A percentile compares a stretch with the other conserved stretches of the same genome.
Conservation (phyloP, 2,113 vertebrate species). For the Entosphenus tridentatus region DNA sequence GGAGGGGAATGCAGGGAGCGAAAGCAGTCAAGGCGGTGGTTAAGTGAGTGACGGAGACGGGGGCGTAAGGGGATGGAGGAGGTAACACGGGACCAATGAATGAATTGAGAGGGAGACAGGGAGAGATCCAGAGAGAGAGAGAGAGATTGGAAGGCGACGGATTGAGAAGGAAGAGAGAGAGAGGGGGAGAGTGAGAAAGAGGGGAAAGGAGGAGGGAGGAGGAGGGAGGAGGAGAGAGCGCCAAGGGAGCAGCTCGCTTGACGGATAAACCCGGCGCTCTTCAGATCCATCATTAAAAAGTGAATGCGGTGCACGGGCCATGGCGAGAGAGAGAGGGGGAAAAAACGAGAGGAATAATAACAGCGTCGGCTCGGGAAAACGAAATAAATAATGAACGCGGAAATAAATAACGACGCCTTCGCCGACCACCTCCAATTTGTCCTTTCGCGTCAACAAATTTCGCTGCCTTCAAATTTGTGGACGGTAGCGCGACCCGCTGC, state of each 20-base stretch:
- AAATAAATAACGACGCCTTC: too few relatives aligned
- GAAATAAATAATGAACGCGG: too few relatives aligned
- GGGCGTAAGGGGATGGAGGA: neutral
- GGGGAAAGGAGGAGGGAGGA: constrained; percentile 10
- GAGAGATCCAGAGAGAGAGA: constrained; percentile 4
- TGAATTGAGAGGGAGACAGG: neutral
- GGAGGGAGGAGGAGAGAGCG: neutral
- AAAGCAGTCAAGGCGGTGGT: neutral
- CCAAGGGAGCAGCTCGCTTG: neutral
- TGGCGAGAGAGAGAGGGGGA: too few relatives aligned
- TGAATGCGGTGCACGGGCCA: too few relatives aligned
- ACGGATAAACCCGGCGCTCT: neutral
- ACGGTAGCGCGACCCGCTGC: too few relatives aligned
- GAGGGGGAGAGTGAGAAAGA: constrained; percentile 13
- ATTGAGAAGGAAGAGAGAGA: neutral
- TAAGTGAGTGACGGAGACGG: neutral
- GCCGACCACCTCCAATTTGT: too few relatives aligned
- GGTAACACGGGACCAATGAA: neutral
- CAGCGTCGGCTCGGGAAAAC: too few relatives aligned
- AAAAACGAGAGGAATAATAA: too few relatives aligned
- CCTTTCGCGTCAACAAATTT: too few relatives aligned
- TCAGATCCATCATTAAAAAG: neutral
- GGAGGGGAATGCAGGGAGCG: neutral
- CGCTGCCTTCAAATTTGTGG: too few relatives aligned
- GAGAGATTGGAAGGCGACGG: neutral